Conservation (phyloP, 2,797 vertebrate species). For the Philypnodon macrostomus region DNA sequence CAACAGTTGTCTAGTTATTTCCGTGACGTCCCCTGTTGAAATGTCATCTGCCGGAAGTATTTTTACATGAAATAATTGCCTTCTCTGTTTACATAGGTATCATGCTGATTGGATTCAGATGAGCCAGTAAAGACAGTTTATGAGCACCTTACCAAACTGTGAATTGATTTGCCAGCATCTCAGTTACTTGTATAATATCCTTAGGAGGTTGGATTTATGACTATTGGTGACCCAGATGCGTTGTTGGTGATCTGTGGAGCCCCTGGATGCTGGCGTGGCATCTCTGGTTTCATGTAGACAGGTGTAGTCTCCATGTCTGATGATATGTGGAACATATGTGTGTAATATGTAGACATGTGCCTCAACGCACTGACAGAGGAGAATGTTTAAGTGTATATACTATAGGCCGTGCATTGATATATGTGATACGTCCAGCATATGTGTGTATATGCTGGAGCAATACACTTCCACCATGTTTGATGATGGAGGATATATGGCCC, state of each 20-base stretch:
- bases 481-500: constrained; percentile 53
- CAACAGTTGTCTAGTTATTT: constrained; percentile 49
- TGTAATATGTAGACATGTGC: constrained; percentile 61
- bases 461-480: constrained; percentile 48
- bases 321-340: constrained; percentile 69
- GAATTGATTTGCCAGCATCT: constrained; percentile 78
- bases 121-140: constrained; percentile 68
- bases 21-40: constrained; percentile 30
- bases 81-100: constrained; percentile 67
- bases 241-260: constrained; percentile 54
- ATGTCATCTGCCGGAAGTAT: constrained; percentile 46
- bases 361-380: constrained; percentile 60
- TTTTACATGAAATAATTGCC: constrained; percentile 45
- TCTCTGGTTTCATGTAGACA: constrained; percentile 78
- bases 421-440: constrained; percentile 57
- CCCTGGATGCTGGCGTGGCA: constrained; percentile 55
- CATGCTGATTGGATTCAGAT: constrained; percentile 69
- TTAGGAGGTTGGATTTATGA: constrained; percentile 77
- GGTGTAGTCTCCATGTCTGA: constrained; percentile 67
- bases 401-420: constrained; percentile 37
- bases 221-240: constrained; percentile 68
- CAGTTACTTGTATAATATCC: constrained; percentile 73
- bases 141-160: constrained; percentile 64
- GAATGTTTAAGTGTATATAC: constrained; percentile 53
- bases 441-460: constrained; percentile 47